phyloP scores from a whole-genome alignment of 2,888 invertebrate species.

The Callyntrura guangdongensis region DNA sequence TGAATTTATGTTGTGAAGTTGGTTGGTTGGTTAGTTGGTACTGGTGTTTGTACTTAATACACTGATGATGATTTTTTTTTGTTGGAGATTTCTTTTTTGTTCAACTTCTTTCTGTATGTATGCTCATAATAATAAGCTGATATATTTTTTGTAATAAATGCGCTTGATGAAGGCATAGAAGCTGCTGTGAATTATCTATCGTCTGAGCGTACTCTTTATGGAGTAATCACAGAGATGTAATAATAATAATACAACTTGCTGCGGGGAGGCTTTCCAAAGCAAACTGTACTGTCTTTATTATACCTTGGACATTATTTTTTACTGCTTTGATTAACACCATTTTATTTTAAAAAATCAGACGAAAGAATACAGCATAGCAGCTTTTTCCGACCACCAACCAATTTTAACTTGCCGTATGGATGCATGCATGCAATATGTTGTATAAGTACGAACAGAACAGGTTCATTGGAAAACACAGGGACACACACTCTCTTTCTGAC shows the following conservation, averaged over 20 bases:
- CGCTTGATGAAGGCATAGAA: neutral
- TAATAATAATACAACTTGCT: neutral
- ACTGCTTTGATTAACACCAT: constrained; percentile 31
- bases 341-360: constrained; percentile 52
- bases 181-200: constrained; percentile 33
- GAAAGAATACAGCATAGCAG: constrained; percentile 24
- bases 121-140: constrained; percentile 27
- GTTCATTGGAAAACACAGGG: neutral
- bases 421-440: neutral
- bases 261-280: constrained; percentile 30
- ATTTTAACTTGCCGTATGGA: constrained; percentile 7
- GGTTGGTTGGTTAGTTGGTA: constrained; percentile 51
- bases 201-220: neutral
- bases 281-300: constrained; percentile 49
- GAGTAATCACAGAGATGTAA: constrained; percentile 32
- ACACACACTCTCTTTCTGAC: neutral
- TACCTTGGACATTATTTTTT: constrained; percentile 43
- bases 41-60: constrained; percentile 64
- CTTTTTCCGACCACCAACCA: neutral
- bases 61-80: constrained; percentile 53
- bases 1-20: constrained; percentile 58
- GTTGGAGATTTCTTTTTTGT: constrained; percentile 73
- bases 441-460: neutral
- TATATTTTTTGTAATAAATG: constrained; percentile 50
- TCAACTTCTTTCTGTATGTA: constrained; percentile 28